Base-by-base conservation (phyloP, 2,113 vertebrate genomes). In the Piaya cayana region DNA sequence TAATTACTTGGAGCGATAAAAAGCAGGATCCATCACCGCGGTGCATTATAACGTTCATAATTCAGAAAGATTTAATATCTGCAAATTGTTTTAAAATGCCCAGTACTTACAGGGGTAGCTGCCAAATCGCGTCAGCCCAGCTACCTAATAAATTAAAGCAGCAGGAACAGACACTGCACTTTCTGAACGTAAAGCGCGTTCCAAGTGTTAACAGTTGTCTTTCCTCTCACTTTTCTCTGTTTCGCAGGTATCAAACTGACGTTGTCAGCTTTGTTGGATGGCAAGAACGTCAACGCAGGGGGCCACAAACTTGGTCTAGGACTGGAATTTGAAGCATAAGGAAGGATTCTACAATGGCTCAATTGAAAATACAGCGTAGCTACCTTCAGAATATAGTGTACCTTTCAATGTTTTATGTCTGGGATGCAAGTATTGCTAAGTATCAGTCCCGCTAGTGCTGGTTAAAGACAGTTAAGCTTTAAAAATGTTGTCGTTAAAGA, bases 281-380 rank as follows among this genome's bases (percentile, higher is more conserved):
- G 99, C 95, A 99, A 99, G 97, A 99, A 99, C 60, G 98, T 99
- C 97, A 99, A 99, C 1, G 98, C 98, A 8, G 99, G 99, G 11
- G 99, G 99, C 91, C 99, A 99, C 98, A 99, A 99, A 96, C 98
- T 99, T 53, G 99, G 99, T 95, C 97, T 99, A 91, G 99, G 99
- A 97, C 96, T 99, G 82, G 99, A 99, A 98, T 99, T 99, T 96
- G 98, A 99, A 98, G 99, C 99, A n/a, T 99, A 98, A 98, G 82
- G 85, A 82, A 81, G 64, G 90, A 96, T 95, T 93, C 90, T 93
- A 58, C 91, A 95, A 93, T 96, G 86, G 42, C 87, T 94, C 95
- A 97, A 96, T 93, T 93, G 95, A 95, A 97, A 97, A 97, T 97
- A 97, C 98, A 98, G 97, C 97, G 98, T 99, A 99, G 98, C 97